Conservation (phyloP, 64 coral and sea anemone genomes). For the Exaiptasia diaphana region DNA sequence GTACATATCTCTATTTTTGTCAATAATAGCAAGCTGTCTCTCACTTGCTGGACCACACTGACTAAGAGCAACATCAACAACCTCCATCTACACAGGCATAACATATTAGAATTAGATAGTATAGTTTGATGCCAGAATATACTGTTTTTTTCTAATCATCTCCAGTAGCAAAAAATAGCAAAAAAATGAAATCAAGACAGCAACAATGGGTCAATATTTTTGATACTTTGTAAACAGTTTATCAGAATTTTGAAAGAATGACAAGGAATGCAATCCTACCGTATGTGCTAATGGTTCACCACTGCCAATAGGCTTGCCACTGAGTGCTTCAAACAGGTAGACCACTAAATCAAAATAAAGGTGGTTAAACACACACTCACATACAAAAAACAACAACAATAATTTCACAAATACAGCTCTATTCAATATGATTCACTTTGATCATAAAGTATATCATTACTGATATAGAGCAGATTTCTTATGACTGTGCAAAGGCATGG, state of each 20-base stretch:
- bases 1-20: conserved; percentile 96
- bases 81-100: conserved; percentile 68
- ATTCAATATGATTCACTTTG: no score
- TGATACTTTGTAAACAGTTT: no score
- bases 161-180: neutral
- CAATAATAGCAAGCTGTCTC: conserved; percentile 84
- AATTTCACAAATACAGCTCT: neutral
- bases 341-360: conserved; percentile 52
- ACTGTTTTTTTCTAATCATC: neutral
- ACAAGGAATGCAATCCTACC: no score
- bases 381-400: neutral
- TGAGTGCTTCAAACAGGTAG: conserved; percentile 83
- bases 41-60: conserved; percentile 76
- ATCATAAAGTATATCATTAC: no score
- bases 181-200: neutral
- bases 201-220: neutral
- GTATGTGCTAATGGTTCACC: conserved; percentile 80
- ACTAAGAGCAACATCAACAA: conserved; percentile 87
- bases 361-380: neutral
- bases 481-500: no score
- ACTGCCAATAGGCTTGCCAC: conserved; percentile 81
- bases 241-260: no score
- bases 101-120: no score
- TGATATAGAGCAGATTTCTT: no score
- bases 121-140: no score